phyloP scores from a whole-genome alignment of 1,140 invertebrate genomes.

The Drosophila pseudoananassae region DNA sequence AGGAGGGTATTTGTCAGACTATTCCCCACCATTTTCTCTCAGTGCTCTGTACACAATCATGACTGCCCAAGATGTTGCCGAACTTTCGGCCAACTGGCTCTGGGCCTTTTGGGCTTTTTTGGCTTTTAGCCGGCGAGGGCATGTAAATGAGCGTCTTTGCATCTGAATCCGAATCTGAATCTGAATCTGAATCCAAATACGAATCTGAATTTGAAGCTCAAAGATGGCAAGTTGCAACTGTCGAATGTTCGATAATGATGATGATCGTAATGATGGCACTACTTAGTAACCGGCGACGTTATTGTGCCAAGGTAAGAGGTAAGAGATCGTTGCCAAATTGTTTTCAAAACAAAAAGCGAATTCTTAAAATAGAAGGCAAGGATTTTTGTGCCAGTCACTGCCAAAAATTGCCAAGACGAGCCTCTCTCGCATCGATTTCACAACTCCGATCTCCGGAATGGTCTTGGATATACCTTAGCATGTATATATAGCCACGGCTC shows the following conservation, averaged over 20 bases:
- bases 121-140: conserved; percentile 57
- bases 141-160: conserved; percentile 67
- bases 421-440: conserved; percentile 55
- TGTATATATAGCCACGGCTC: conserved; percentile 4
- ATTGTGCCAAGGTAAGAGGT: conserved; percentile 74
- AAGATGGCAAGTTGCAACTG: conserved; percentile 52
- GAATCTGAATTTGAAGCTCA: neutral
- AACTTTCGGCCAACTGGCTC: conserved; percentile 50
- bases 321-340: conserved; percentile 74
- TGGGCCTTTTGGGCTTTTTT: conserved; percentile 28
- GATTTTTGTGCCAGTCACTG: conserved; percentile 76
- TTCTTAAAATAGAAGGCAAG: conserved; percentile 76
- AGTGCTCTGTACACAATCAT: conserved; percentile 53
- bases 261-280: conserved; percentile 23
- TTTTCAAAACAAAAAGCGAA: conserved; percentile 40
- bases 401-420: conserved; percentile 60
- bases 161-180: conserved; percentile 10
- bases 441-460: conserved; percentile 30
- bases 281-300: conserved; percentile 52
- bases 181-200: conserved; percentile 7
- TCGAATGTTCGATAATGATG: conserved; percentile 53
- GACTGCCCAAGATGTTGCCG: conserved; percentile 75
- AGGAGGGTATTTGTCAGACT: too few species aligned
- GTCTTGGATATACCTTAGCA: neutral
- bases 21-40: neutral